These are phyloP conservation scores for Dilophus febrilis DNA, from an alignment of 2,888 invertebrate genomes.

Conservation along the genomic window DNA sequence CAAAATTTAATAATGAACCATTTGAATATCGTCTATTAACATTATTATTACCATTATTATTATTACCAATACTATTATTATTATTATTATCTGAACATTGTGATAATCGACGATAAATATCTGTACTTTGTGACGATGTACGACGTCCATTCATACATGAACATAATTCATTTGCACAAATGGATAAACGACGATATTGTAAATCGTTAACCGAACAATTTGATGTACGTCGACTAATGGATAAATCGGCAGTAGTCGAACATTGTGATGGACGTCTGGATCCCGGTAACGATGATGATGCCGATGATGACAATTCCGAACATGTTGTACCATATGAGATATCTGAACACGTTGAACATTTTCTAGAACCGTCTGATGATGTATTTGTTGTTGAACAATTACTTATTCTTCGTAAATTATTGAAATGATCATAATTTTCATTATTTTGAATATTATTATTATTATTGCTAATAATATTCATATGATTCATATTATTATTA, in stretches of 20 bases:
- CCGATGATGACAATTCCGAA: slow-evolving; percentile 23
- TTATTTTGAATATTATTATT: slow-evolving; percentile 17
- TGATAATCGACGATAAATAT: slow-evolving; percentile 25
- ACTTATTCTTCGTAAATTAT: slow-evolving; percentile 42
- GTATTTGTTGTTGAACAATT: slow-evolving; percentile 45
- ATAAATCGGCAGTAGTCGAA: slow-evolving; percentile 15
- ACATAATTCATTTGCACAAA: slow-evolving; percentile 20
- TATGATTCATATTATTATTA: slow-evolving; percentile 11
- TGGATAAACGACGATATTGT: slow-evolving; percentile 7
- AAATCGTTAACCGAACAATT: slow-evolving; percentile 15
- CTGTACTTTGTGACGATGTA: slow-evolving; percentile 21
- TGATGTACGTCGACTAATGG: slow-evolving; percentile 6
- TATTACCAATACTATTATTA: slow-evolving; percentile 5
- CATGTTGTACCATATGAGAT: slow-evolving; percentile 21
- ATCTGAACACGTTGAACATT: slow-evolving; percentile 28
- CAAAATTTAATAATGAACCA: slow-evolving; percentile 13
- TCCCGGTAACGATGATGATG: slow-evolving; percentile 24
- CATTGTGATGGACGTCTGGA: slow-evolving; percentile 21
- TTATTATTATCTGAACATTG: slow-evolving; percentile 16
- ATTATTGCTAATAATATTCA: slow-evolving; percentile 18
- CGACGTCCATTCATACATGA: slow-evolving; percentile 22
- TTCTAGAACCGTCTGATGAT: slow-evolving; percentile 12
- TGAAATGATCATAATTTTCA: slow-evolving; percentile 9
- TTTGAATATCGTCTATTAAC: slow-evolving; percentile 21
- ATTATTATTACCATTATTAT: slow-evolving; percentile 17